A percentile compares a stretch with the other conserved stretches of the same genome.
Evolutionary conservation across 2,888 invertebrate genomes (phyloP).

Genomic region (Harpalus rufipes): DNA sequence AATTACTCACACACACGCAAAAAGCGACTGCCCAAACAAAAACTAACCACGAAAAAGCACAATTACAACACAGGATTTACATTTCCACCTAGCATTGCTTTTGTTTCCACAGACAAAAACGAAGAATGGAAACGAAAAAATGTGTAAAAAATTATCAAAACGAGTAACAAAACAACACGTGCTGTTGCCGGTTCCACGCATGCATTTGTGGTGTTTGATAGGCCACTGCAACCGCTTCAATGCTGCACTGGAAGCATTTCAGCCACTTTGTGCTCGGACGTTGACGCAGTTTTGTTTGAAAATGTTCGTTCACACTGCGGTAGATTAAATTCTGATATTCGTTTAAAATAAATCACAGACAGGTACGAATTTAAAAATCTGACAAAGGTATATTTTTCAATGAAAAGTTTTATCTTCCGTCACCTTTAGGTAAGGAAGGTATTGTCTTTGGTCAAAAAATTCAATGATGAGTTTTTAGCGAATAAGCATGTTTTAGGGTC

Average conservation of each 20-base stretch:
- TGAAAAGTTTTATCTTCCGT: too few species aligned
- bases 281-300: background rate
- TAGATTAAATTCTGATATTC: too few species aligned
- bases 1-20: conserved; percentile 63
- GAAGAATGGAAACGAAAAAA: conserved; percentile 55
- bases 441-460: too few species aligned
- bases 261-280: background rate
- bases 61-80: conserved; percentile 65
- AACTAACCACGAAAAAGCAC: conserved; percentile 63
- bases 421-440: too few species aligned
- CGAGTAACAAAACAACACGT: conserved; percentile 53
- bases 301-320: background rate
- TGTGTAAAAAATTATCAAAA: conserved; percentile 56
- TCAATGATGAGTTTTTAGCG: too few species aligned
- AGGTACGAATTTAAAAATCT: too few species aligned
- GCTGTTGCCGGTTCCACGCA: conserved; percentile 40
- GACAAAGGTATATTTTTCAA: too few species aligned
- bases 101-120: conserved; percentile 55
- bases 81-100: conserved; percentile 59
- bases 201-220: conserved; percentile 49
- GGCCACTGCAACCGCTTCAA: background rate
- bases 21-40: conserved; percentile 47
- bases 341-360: too few species aligned
- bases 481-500: too few species aligned
- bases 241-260: too few species aligned